phyloP scores from a whole-genome alignment of 2,888 invertebrate species.

The Bugulina stolonifera region DNA sequence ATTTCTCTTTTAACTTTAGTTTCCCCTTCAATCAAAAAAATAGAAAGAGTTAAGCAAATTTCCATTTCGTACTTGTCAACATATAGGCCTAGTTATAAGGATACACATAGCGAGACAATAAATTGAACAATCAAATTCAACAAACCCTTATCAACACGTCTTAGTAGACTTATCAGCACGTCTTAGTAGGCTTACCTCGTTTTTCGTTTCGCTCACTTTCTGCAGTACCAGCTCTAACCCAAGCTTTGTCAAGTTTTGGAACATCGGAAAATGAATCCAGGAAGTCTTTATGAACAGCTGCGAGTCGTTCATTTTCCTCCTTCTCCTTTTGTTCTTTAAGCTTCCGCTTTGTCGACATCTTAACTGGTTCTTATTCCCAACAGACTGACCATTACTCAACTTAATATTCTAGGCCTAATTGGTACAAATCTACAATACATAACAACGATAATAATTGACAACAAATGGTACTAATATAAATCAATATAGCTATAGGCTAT shows the following conservation, averaged over 20 bases:
- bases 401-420: no score
- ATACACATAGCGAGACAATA: no score
- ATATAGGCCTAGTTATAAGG: background rate
- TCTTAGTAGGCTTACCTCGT: background rate
- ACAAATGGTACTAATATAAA: no score
- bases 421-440: no score
- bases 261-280: conserved; percentile 92
- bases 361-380: background rate
- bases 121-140: no score
- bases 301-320: conserved; percentile 53
- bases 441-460: no score
- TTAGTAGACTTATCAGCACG: no score
- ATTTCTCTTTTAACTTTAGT: conserved; percentile 64
- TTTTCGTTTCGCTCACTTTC: conserved; percentile 67
- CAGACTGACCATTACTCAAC: no score
- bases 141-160: no score
- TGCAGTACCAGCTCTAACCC: conserved; percentile 96
- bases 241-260: conserved; percentile 65
- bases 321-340: conserved; percentile 30
- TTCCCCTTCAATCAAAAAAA: background rate
- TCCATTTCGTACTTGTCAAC: background rate
- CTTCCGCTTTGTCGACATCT: conserved; percentile 18
- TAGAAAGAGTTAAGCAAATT: background rate
- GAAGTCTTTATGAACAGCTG: conserved; percentile 86
- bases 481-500: no score